Base-by-base conservation (phyloP, 2,888 invertebrate species). In the Chrysotoxum bicinctum region DNA sequence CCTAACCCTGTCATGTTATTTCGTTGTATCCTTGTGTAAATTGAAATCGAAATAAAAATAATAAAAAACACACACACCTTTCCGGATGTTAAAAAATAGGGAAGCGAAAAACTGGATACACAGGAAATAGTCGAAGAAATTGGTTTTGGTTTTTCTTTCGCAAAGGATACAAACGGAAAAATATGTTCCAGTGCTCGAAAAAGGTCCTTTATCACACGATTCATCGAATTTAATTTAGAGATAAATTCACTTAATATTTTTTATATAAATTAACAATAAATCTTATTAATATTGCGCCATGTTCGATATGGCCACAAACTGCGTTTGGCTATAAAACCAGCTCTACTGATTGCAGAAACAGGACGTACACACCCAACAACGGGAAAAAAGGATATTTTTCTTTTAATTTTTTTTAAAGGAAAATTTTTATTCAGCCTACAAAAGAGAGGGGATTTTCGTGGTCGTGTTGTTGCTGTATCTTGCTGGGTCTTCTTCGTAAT, bases 361-460 rank as follows among this genome's bases (percentile, higher is more conserved):
- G 58, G 64, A 43, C 73, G 80, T 81, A 85, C 85, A 85, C 85
- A 85, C 85, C 85, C 85, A 85, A 81, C 85, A 85, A 73, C 54
- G 30, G 70, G 56, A 35, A 73, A 60, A 54, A 43, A 40, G 30
- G 43, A 2, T 45, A 45, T 64, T 64, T 45, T 64, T 8, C 45
- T 30, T 64, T 43, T 45, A 40, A 30, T 43, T 45, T 45, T 62
- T 30, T 64, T 45, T 19, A 14, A 45, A 45, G 45, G 32, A 64
- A 64, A 64, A 45, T 7, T 30, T 62, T 45, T 16, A 43, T 45
- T 30, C 64, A 45, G 64, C 45, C 64, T 45, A 45, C n/a, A 16
- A 37, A 19, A 45, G 26, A 37, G 62, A 32, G 19, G 19, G 45
- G n/a, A 43, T 40, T 58, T n/a, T 9, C 1, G 26, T 16, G 7